These are phyloP conservation scores for Netelia virgata DNA, from an alignment of 2,888 invertebrate genomes.

Conservation along the genomic window DNA sequence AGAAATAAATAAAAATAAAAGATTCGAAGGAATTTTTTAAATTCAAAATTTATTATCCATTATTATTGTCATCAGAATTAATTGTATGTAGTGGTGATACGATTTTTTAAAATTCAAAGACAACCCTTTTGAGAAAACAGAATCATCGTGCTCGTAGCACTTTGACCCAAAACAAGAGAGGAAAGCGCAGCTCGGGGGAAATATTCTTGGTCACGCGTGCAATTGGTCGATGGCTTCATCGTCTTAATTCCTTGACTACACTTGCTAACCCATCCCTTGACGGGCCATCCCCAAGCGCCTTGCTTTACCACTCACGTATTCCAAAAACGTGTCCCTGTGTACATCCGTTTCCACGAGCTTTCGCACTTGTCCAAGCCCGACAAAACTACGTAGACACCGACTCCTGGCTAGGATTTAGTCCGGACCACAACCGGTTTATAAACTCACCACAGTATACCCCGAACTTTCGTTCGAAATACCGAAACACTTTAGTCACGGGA, in stretches of 20 bases:
- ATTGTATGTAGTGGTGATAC: not conserved
- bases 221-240: conserved; percentile 33
- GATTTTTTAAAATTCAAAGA: not conserved
- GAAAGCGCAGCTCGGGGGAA: not conserved
- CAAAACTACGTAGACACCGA: conserved; percentile 27
- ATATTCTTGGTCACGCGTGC: conserved; percentile 16
- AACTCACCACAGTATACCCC: not conserved
- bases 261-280: not conserved
- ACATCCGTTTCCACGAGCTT: not conserved
- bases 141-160: too few relatives aligned
- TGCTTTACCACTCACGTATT: conserved; percentile 13
- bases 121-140: too few relatives aligned
- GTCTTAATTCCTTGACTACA: conserved; percentile 8
- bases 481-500: not conserved
- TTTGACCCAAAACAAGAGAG: not conserved
- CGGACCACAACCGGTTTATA: not conserved
- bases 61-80: not conserved
- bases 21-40: too few relatives aligned
- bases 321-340: not conserved
- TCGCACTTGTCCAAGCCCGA: conserved; percentile 3
- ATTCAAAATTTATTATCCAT: too few relatives aligned
- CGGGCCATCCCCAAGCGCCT: not conserved
- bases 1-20: too few relatives aligned
- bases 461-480: not conserved
- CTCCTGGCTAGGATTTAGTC: not conserved